Base-by-base conservation (phyloP, 2,888 invertebrate species). In the Zaprionus obscuricornis region DNA sequence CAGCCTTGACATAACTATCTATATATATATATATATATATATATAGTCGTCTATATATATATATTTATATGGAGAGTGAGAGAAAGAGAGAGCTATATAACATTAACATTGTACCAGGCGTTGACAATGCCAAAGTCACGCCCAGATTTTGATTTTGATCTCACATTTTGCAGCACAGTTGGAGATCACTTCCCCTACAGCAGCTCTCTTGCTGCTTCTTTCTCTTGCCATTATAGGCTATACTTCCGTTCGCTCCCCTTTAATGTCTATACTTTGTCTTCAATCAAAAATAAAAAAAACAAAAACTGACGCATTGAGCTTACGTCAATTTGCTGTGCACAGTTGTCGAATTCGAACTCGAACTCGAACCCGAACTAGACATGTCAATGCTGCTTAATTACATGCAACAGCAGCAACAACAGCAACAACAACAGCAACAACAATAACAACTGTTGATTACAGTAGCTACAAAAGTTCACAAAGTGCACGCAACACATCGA, bases 361-460 rank as follows among this genome's bases (percentile, higher is more conserved):
- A 62, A 33, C 46, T 56, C 67, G 65, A 73, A 70, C 66, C 60
- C 77, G 57, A 66, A 65, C 77, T 72, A 70, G 84, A 85, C 84
- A 83, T 83, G 85, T 85, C 82, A 83, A 72, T 83, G 84, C 33
- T 83, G 77, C 62, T 85, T 82, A 82, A 82, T 82, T 84, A 70
- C 74, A 77, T 83, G 66, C 81, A 74, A 52, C 58, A 69, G 10
- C 51, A 42, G 6, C 58, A 57, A 2, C 52, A 54, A 16, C 50
- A 56, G 27, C 60, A 63, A 5, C 39, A 42, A 34, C 57, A 64
- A 31, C 39, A 55, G 14, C 36, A 56, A 26, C 55, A 50, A 34
- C 54, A 58, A 37, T 64, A 64, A 47, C 63, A 70, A 63, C 45
- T 33, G 49, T 42, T 65, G 68, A 76, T 71, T 71, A 60, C 66